Percentiles rank a stretch among this genome's conserved stretches.
These are phyloP conservation scores for Bursaphelenchus okinawaensis DNA, from an alignment of 2,888 invertebrate genomes.

Conservation along the genomic window DNA sequence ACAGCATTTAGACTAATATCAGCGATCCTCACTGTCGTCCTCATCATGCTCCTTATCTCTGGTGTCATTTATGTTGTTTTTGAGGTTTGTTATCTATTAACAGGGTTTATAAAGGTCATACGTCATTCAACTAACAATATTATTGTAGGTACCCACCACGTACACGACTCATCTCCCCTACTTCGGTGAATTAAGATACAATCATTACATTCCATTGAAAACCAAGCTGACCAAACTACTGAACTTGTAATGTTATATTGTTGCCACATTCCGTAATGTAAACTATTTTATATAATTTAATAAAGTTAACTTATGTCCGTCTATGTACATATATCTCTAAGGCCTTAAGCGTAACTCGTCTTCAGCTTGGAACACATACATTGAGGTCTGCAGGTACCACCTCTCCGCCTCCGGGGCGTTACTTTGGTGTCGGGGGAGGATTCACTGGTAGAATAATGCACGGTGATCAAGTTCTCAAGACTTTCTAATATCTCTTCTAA, in stretches of 20 bases:
- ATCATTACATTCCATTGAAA: not conserved
- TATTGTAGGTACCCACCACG: not conserved
- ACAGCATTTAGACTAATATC: too few species aligned
- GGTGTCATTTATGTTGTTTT: not conserved
- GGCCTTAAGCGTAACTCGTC: slow-evolving; percentile 54
- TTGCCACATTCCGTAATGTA: not conserved
- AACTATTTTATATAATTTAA: not conserved
- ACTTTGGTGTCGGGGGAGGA: slow-evolving; percentile 50
- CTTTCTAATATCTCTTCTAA: slow-evolving; percentile 54
- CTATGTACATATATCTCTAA: not conserved
- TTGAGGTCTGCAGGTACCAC: slow-evolving; percentile 52
- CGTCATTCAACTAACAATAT: too few species aligned
- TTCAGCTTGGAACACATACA: slow-evolving; percentile 57
- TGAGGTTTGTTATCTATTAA: not conserved
- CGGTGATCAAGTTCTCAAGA: slow-evolving; percentile 49
- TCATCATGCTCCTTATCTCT: not conserved
- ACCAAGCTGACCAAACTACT: not conserved
- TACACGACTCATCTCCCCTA: not conserved
- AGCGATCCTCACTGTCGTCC: not conserved
- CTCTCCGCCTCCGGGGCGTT: slow-evolving; percentile 47
- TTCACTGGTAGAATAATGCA: slow-evolving; percentile 57
- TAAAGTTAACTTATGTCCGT: not conserved
- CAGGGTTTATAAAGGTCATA: too few species aligned
- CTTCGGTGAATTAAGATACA: not conserved
- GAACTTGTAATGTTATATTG: not conserved